Conservation (phyloP, 2,797 vertebrate species). For the Anabas testudineus region DNA sequence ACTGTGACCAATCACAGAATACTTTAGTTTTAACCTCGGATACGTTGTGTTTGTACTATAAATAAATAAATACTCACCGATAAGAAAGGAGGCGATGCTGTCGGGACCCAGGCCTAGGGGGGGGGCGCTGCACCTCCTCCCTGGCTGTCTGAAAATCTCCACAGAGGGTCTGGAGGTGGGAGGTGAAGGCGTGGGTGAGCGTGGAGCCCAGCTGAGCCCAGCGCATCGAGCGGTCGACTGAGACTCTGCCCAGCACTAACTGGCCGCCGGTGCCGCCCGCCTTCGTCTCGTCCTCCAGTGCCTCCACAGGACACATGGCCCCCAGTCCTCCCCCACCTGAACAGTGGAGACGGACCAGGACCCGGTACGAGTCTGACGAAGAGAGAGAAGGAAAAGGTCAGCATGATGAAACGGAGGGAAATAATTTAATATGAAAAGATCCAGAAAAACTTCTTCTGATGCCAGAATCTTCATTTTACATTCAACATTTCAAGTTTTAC, state of each 20-base stretch:
- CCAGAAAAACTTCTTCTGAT: too few species aligned
- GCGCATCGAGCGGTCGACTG: constrained; percentile 85
- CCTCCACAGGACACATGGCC: constrained; percentile 80
- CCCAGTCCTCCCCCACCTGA: constrained; percentile 66
- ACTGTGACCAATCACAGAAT: too few species aligned
- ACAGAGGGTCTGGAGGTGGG: constrained; percentile 89
- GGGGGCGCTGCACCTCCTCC: constrained; percentile 76
- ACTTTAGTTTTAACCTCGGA: too few species aligned
- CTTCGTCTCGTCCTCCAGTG: constrained; percentile 80
- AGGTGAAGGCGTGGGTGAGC: constrained; percentile 86
- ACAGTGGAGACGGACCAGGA: constrained; percentile 88
- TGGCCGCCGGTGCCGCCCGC: constrained; percentile 48
- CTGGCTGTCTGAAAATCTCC: constrained; percentile 83
- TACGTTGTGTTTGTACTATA: too few species aligned
- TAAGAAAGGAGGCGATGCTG: constrained; percentile 87
- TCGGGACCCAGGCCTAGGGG: constrained; percentile 85
- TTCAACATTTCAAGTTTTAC: too few species aligned
- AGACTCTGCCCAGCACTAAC: constrained; percentile 84
- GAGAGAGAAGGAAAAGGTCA: too few species aligned
- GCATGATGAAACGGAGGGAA: too few species aligned
- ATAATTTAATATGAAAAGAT: too few species aligned
- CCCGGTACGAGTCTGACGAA: constrained; percentile 88
- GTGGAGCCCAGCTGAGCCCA: constrained; percentile 90
- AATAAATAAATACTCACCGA: constrained; percentile 87
- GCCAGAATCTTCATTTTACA: too few species aligned